Conservation (phyloP, 2,113 vertebrate species). For the Etheostoma spectabile region DNA sequence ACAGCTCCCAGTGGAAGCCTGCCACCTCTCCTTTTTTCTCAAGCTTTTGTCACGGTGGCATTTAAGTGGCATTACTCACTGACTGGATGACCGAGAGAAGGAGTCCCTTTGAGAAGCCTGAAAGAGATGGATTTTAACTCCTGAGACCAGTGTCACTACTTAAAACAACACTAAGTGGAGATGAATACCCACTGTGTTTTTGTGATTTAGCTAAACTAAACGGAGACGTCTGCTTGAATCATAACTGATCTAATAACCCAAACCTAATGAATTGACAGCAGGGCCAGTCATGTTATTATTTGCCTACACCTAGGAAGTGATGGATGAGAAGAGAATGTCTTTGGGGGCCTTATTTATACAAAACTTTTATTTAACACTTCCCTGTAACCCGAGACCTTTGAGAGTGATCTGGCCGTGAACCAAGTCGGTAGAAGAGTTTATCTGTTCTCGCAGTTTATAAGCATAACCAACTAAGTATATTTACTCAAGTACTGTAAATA, state of each 20-base stretch:
- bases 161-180: constrained; percentile 78
- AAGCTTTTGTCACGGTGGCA: constrained; percentile 81
- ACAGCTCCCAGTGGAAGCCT: constrained; percentile 75
- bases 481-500: no score
- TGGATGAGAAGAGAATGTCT: background rate
- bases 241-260: constrained; percentile 20
- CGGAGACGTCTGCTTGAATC: constrained; percentile 50
- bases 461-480: no score
- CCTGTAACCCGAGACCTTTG: background rate
- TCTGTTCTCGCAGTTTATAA: constrained; percentile 39
- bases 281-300: background rate
- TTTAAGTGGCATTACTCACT: constrained; percentile 84
- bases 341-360: background rate
- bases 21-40: constrained; percentile 70
- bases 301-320: background rate
- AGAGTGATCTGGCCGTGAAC: background rate
- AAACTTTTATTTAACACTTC: constrained; percentile 13
- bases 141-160: constrained; percentile 73
- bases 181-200: constrained; percentile 79
- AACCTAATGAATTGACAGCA: background rate
- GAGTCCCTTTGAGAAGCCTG: constrained; percentile 76
- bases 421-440: constrained; percentile 37
- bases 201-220: constrained; percentile 44
- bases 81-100: constrained; percentile 77
- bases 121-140: constrained; percentile 79